A percentile compares a stretch with the other conserved stretches of the same genome.
Conservation (phyloP, 2,797 vertebrate species). For the Coranthus polyacanthus region DNA sequence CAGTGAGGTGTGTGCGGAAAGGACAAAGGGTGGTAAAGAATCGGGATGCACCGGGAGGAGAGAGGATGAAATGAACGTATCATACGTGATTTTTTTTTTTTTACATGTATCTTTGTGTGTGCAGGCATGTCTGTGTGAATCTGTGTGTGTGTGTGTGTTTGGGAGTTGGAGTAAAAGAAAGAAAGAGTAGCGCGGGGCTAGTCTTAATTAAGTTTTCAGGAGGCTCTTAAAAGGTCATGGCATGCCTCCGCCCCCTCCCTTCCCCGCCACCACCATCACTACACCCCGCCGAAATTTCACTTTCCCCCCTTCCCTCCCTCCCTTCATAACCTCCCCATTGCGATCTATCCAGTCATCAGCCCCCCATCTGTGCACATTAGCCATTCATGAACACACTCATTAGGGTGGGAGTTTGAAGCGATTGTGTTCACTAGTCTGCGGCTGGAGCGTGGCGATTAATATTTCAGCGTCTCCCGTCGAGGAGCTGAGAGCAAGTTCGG, state of each 20-base stretch:
- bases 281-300: constrained; percentile 66
- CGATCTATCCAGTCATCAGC: constrained; percentile 83
- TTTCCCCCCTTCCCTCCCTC: constrained; percentile 36
- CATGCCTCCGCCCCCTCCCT: constrained; percentile 61
- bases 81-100: constrained; percentile 15
- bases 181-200: constrained; percentile 55
- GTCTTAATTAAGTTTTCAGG: constrained; percentile 84
- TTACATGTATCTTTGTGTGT: no score
- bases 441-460: constrained; percentile 85
- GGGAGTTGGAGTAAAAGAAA: constrained; percentile 37
- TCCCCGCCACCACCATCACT: constrained; percentile 19
- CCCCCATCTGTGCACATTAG: constrained; percentile 86
- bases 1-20: constrained; percentile 27
- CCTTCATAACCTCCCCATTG: constrained; percentile 64
- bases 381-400: constrained; percentile 87
- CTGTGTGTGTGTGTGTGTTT: constrained; percentile 15
- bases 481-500: constrained; percentile 85
- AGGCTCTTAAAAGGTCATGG: constrained; percentile 83
- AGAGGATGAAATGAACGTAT: constrained; percentile 29
- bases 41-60: constrained; percentile 22
- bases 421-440: constrained; percentile 85
- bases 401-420: constrained; percentile 86
- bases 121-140: constrained; percentile 7
- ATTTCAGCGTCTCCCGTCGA: constrained; percentile 86
- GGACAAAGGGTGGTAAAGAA: constrained; percentile 53